Evolutionary conservation across 53 echinoderm and acorn worm genomes (phyloP), one percentile per base, ranked within the genome.

Genomic region (Stichopus horrens): DNA sequence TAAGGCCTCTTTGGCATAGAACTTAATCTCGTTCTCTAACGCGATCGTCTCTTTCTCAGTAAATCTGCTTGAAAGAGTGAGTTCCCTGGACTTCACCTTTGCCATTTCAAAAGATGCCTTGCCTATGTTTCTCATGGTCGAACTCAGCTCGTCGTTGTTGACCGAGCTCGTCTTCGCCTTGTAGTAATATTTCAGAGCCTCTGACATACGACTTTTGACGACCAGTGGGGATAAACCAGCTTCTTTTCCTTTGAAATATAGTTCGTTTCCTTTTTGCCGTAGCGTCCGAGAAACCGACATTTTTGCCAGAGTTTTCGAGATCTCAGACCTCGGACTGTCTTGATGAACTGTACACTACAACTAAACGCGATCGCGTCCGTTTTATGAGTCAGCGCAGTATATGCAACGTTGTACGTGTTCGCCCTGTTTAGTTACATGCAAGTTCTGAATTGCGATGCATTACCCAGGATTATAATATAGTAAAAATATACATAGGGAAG

Each of bases 161-260:
- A 18, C 13, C 19, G 79, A 11, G 55, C 6, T n/a, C 7, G 54
- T 79, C 55, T 56, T 79, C 11, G 79, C 79, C 55, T 79, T 6
- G 55, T 10, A 54, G 14, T 79, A 79, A 79, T 79, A 79, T 56
- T 54, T 79, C 55, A 79, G 55, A 79, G 79, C 79, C 57, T 55
- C 18, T 21, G 0, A 8, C 8, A 79, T 6, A 5, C 56, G 16
- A 1, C 55, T 55, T 79, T 54, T 79, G 16, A 13, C 57, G 5
- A 79, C 7, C 18, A 79, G 57, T 7, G 56, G 79, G 7, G 55
- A n/a, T n/a, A 79, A 16, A 8, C 79, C 79, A 4, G 6, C n/a
- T 21, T 54, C 79, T 4, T 13, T 54, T 7, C 79, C 79, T 56
- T 54, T 79, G n/a, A 11, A 21, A 20, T 79, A 79, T 10, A 54